A percentile compares a stretch with the other conserved stretches of the same genome.
Conservation (phyloP, 53 echinoderm and acorn worm species). For the Patiria pectinifera region DNA sequence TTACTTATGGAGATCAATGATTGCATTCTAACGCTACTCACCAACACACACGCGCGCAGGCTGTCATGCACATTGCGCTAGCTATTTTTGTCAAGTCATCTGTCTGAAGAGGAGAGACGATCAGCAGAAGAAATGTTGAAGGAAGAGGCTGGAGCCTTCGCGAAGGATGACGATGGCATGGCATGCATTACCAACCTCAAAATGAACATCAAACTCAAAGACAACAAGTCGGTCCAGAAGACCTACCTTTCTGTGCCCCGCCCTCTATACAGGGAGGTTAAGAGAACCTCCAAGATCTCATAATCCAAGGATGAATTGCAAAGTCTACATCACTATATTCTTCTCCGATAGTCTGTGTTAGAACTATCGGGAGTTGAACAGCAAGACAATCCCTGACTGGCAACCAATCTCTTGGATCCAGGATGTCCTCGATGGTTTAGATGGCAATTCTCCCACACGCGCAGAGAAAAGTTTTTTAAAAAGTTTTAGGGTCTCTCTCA, state of each 20-base stretch:
- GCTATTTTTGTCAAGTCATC: conserved; percentile 9
- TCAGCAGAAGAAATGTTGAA: conserved; percentile 38
- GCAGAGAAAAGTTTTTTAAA: no score
- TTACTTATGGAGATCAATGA: no score
- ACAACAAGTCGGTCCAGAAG: conserved; percentile 69
- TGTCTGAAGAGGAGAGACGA: background rate
- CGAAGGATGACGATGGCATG: conserved; percentile 57
- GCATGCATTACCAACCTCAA: conserved; percentile 48
- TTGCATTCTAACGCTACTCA: no score
- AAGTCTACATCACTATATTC: conserved; percentile 78
- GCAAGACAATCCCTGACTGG: conserved; percentile 76
- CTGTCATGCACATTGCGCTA: no score
- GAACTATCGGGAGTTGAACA: conserved; percentile 66
- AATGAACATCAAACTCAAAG: conserved; percentile 59
- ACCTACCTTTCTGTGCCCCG: conserved; percentile 66
- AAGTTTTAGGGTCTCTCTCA: no score
- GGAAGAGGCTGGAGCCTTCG: conserved; percentile 56
- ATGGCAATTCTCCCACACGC: background rate
- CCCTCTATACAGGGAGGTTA: conserved; percentile 56
- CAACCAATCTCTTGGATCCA: conserved; percentile 82
- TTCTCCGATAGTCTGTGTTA: conserved; percentile 80
- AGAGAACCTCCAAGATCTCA: conserved; percentile 68
- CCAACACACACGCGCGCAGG: no score
- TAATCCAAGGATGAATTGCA: conserved; percentile 69
- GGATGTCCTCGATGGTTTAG: conserved; percentile 68